phyloP scores from a whole-genome alignment of 2,797 vertebrate genomes.

The Sebastes matsubarae region DNA sequence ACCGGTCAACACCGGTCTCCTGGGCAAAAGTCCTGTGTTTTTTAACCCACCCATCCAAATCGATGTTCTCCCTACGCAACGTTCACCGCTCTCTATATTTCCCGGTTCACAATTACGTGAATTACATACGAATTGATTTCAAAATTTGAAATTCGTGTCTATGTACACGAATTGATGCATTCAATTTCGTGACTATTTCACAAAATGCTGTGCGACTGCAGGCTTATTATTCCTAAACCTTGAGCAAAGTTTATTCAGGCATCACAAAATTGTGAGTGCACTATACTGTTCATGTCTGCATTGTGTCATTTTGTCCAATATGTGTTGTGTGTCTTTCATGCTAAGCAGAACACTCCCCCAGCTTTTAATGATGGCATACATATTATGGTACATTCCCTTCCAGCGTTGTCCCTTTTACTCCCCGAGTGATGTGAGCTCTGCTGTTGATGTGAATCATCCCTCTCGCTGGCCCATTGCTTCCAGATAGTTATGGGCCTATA shows the following conservation, averaged over 20 bases:
- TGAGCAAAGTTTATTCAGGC: conserved; percentile 59
- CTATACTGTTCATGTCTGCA: not conserved
- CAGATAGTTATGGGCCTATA: conserved; percentile 52
- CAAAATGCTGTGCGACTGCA: no score
- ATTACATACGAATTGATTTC: no score
- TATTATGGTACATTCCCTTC: conserved; percentile 31
- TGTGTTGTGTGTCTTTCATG: not conserved
- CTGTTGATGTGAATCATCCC: conserved; percentile 56
- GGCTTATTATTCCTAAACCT: conserved; percentile 32
- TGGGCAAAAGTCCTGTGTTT: no score
- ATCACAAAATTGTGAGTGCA: conserved; percentile 13
- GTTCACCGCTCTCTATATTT: no score
- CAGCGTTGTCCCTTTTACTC: conserved; percentile 45
- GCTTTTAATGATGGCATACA: conserved; percentile 45
- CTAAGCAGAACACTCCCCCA: conserved; percentile 15
- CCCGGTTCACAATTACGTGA: no score
- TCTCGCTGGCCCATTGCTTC: conserved; percentile 60
- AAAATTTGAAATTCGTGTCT: no score
- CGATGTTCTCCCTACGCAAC: no score
- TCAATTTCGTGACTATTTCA: no score
- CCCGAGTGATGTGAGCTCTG: conserved; percentile 37
- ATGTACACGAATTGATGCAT: no score
- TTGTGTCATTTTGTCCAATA: not conserved
- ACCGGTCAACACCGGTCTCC: no score
- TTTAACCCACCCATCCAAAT: no score